phyloP scores from a whole-genome alignment of 2,113 vertebrate species.

The Microcebus murinus region DNA sequence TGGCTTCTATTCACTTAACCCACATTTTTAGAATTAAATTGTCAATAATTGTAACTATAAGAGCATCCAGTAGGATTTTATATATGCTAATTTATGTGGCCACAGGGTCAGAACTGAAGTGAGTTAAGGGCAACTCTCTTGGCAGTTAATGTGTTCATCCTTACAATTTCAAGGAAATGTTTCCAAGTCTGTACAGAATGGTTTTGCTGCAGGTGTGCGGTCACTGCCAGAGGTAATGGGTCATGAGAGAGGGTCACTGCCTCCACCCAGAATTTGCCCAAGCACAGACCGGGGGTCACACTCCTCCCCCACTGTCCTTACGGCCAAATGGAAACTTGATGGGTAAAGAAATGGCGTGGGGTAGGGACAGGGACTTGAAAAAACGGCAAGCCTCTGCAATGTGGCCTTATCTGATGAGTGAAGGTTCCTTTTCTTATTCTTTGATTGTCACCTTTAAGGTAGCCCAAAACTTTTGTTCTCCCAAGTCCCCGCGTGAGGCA shows the following conservation, averaged over 20 bases:
- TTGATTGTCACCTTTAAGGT: neutral
- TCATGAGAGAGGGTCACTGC: too few species aligned
- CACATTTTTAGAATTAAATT: too few species aligned
- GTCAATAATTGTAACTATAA: too few species aligned
- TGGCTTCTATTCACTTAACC: too few species aligned
- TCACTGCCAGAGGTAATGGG: neutral
- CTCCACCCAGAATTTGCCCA: neutral
- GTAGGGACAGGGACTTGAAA: neutral
- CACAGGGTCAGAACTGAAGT: too few species aligned
- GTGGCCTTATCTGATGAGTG: neutral
- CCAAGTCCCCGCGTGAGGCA: fast-evolving
- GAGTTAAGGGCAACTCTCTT: too few species aligned
- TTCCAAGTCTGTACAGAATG: neutral
- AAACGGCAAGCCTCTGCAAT: too few species aligned
- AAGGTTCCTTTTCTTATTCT: neutral
- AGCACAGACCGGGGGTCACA: neutral
- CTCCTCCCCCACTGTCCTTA: too few species aligned
- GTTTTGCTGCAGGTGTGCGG: neutral
- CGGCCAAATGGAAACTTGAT: neutral
- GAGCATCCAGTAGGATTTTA: too few species aligned
- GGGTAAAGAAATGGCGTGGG: neutral
- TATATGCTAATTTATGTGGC: too few species aligned
- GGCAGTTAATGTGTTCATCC: neutral
- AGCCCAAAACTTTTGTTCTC: neutral
- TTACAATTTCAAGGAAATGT: neutral